These are phyloP conservation scores for Pogonomyrmex californicus DNA, from an alignment of 1,140 invertebrate genomes.

Conservation along the genomic window DNA sequence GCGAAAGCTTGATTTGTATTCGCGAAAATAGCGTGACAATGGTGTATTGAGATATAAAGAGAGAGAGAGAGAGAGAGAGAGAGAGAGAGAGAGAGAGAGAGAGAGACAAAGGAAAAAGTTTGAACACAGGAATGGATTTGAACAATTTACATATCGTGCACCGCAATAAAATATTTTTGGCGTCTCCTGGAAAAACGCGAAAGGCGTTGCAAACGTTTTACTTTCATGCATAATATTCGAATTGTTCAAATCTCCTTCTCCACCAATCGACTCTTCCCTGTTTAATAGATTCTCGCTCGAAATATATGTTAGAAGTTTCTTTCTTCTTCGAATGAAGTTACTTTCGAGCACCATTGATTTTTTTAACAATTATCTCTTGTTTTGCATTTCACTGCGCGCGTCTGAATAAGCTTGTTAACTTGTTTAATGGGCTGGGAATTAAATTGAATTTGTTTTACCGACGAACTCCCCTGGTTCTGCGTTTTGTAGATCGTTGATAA, in stretches of 20 bases:
- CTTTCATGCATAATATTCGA: background rate
- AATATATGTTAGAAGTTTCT: background rate
- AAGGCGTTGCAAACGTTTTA: background rate
- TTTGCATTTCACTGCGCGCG: background rate
- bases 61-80: too few relatives aligned
- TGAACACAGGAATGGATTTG: conserved; percentile 11
- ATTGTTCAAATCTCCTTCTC: conserved; percentile 17
- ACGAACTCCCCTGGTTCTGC: background rate
- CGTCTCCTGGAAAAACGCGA: background rate
- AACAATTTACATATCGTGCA: conserved; percentile 23
- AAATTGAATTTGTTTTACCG: background rate
- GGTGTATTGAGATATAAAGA: background rate
- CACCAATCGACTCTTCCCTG: conserved; percentile 3
- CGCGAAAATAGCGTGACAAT: background rate
- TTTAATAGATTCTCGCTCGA: background rate
- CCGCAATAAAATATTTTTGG: conserved; percentile 2
- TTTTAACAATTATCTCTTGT: background rate
- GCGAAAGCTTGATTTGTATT: conserved; percentile 1
- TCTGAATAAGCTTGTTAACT: background rate
- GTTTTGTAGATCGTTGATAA: background rate
- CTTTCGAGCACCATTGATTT: background rate
- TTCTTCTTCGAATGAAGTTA: background rate
- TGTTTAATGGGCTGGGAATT: background rate
- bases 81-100: too few relatives aligned
- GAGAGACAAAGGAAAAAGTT: background rate